Conservation (phyloP, 1,140 invertebrate species). For the Drosophila sturtevanti region DNA sequence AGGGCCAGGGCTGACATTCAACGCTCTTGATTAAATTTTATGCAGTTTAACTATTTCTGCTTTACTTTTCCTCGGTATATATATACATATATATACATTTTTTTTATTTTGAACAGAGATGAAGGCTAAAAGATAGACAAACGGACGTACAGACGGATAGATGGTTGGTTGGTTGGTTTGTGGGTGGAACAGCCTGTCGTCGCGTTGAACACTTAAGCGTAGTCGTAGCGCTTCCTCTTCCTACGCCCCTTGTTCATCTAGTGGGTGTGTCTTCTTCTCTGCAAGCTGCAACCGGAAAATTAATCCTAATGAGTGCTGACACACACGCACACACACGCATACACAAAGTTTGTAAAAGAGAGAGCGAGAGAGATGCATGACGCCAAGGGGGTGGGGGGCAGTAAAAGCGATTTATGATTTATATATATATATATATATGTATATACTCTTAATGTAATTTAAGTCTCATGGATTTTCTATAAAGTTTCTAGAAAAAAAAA, state of each 20-base stretch:
- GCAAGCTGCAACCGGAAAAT: slow-evolving; percentile 80
- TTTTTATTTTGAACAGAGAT: slow-evolving; percentile 19
- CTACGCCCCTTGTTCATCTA: slow-evolving; percentile 4
- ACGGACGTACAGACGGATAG: slow-evolving; percentile 13
- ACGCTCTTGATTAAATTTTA: slow-evolving; percentile 81
- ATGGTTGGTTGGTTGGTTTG: not conserved
- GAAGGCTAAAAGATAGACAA: slow-evolving; percentile 55
- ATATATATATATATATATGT: slow-evolving; percentile 27
- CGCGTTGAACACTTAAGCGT: slow-evolving; percentile 63
- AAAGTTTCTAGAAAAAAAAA: not conserved
- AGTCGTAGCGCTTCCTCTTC: slow-evolving; percentile 12
- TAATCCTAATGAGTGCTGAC: slow-evolving; percentile 80
- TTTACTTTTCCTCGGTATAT: slow-evolving; percentile 3
- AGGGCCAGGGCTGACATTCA: slow-evolving; percentile 76
- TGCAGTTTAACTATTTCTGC: slow-evolving; percentile 78
- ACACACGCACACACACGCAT: slow-evolving; percentile 47
- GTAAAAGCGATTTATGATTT: slow-evolving; percentile 76
- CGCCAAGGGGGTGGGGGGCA: slow-evolving; percentile 17
- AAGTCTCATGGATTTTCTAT: not conserved
- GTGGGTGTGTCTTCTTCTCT: slow-evolving; percentile 32
- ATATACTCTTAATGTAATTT: slow-evolving; percentile 12
- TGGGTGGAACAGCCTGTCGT: slow-evolving; percentile 3
- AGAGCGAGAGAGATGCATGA: slow-evolving; percentile 45
- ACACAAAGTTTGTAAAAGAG: not conserved
- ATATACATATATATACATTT: slow-evolving; percentile 26